These are phyloP conservation scores for Xiphorhynchus elegans DNA, from an alignment of 2,113 vertebrate species.

Conservation along the genomic window DNA sequence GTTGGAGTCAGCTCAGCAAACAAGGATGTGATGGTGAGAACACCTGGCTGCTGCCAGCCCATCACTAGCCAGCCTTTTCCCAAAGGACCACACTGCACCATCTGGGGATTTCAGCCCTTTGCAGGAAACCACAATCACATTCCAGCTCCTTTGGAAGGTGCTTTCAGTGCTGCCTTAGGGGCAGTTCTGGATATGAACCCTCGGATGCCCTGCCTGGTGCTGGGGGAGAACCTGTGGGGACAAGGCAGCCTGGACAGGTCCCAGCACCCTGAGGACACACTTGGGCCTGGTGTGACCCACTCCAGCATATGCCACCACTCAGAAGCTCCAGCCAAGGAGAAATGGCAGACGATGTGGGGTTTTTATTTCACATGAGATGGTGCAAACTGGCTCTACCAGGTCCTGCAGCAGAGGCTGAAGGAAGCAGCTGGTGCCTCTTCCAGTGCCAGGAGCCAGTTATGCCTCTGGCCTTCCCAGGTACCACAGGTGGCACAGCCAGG, in stretches of 20 bases:
- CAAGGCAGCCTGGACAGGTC: neutral
- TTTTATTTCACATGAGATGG: rapidly evolving
- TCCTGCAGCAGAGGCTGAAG: neutral
- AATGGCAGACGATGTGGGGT: neutral
- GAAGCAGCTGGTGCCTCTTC: neutral
- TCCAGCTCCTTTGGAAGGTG: neutral
- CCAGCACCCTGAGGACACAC: neutral
- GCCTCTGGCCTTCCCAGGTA: neutral
- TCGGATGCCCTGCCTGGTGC: neutral
- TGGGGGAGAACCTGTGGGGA: rapidly evolving
- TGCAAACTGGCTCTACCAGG: rapidly evolving
- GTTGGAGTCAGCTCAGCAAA: neutral
- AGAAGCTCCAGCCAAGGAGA: neutral
- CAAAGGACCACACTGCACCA: rapidly evolving
- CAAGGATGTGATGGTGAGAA: neutral
- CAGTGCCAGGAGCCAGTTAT: neutral
- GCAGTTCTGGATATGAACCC: neutral
- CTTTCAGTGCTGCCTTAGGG: neutral
- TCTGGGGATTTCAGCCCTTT: neutral
- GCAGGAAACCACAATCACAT: neutral
- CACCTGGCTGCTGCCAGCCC: neutral
- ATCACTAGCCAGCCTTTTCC: neutral
- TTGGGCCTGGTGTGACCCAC: neutral
- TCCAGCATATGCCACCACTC: rapidly evolving
- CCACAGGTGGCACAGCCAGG: neutral